Base-by-base conservation (phyloP, 2,888 invertebrate genomes). In the Sinelater perroti region DNA sequence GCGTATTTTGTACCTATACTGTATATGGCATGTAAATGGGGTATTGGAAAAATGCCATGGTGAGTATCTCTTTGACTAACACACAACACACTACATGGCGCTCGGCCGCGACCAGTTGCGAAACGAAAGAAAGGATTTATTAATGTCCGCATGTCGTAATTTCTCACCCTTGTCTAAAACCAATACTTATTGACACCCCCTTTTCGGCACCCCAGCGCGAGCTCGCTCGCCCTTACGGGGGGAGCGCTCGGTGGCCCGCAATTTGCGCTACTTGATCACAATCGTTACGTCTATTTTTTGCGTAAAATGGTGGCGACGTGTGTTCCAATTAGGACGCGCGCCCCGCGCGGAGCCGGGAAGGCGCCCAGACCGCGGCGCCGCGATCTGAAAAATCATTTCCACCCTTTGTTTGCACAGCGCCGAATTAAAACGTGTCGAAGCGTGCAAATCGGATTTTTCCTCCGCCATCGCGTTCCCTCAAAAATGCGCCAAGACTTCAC, bases 31-130 rank as follows among this genome's bases (percentile, higher is more conserved):
- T 72, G 67, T 65, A 52, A 24, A 31, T 74, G 75, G 76, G 76
- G 76, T 75, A 75, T 75, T 76, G 75, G 75, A 72, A 65, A 63
- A 64, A 59, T 10, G n/a, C 14, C 14, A 11, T 68, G 77, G 77
- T 77, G 70, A 75, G 77, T 77, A 77, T 71, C 67, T 70, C 68
- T 67, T 13, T 5, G 1, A 26, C 36, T 30, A 53, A 62, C 47
- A 52, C 47, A 61, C 50, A 35, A 55, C 46, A 52, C 45, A 40
- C 11, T 30, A 44, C 28, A 44, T 26, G 17, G 10, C 10, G 1
- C 14, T 14, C 11, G 3, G 20, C 36, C 17, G 18, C 16, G 17
- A 6, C 7, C 16, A 11, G 16, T 33, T 33, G 11, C 33, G 14
- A 33, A 33, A 33, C 33, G n/a, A 33, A 38, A 38, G 20, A 38